Evolutionary conservation across 2,888 invertebrate species (phyloP).

Genomic region (Amiota communis): DNA sequence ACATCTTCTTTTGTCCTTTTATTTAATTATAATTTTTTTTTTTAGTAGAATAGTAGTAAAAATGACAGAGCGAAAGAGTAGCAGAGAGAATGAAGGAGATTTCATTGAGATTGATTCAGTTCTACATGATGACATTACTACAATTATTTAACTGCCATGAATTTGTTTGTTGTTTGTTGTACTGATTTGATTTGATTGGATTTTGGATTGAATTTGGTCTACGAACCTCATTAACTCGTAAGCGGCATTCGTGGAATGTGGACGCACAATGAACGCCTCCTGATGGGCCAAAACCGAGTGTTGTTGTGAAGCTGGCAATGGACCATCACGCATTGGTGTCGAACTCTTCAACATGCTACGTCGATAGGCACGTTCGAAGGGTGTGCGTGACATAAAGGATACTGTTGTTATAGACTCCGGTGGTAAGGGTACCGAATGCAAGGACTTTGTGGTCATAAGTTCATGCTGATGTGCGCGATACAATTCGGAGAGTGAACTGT

Average conservation of each 20-base stretch:
- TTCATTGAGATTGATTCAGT: no score
- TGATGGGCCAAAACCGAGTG: slow-evolving; percentile 46
- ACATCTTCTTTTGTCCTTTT: slow-evolving; percentile 1
- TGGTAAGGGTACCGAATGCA: slow-evolving; percentile 19
- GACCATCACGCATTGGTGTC: slow-evolving; percentile 59
- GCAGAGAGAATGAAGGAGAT: not conserved
- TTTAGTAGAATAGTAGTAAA: not conserved
- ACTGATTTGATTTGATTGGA: not conserved
- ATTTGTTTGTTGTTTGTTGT: no score
- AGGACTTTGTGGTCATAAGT: slow-evolving; percentile 12
- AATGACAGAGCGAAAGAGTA: not conserved
- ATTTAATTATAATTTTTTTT: not conserved
- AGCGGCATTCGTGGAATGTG: slow-evolving; percentile 68
- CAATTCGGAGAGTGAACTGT: slow-evolving; percentile 57
- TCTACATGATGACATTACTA: no score
- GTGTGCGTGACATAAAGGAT: slow-evolving; percentile 70
- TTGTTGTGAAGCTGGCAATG: slow-evolving; percentile 29
- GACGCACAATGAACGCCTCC: slow-evolving; percentile 53
- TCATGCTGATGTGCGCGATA: slow-evolving; percentile 48
- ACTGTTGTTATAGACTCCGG: slow-evolving; percentile 43
- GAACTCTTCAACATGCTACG: slow-evolving; percentile 69
- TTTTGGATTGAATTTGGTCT: slow-evolving; percentile 36
- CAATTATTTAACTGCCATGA: no score
- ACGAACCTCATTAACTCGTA: slow-evolving; percentile 71
- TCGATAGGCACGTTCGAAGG: slow-evolving; percentile 72